Base-by-base conservation (phyloP, 2,113 vertebrate species). In the Peromyscus polionotus region DNA sequence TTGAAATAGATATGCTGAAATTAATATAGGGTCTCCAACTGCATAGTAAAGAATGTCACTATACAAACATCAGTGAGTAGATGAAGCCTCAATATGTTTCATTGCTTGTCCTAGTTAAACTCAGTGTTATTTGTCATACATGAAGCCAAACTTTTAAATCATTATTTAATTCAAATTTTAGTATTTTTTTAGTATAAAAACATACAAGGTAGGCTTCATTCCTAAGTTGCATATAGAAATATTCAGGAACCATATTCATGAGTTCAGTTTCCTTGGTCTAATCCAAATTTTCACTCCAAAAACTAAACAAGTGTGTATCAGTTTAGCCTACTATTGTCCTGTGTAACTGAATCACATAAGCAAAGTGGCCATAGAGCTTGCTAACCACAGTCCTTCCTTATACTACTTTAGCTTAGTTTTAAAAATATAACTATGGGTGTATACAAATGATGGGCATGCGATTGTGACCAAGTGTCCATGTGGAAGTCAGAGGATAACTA, bases 111-210 rank as follows among this genome's bases (percentile, higher is more conserved):
- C 3, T 63, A 76, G 13, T 36, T 76, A 88, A 81, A 95, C 31
- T 88, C n/a, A 13, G 3, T 36, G 3, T 12, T 86, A 4, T 57
- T 77, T 57, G 3, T 5, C 14, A 24, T 63, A 54, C 48, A 48
- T 42, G 4, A 95, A 75, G 2, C 3, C 39, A 93, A n/a, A 42
- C 77, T 20, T 91, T 75, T 77, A 22, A 61, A 48, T 61, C 12
- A 86, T 67, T 73, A 76, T 79, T 84, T 51, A 88, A 76, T 83
- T 92, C 31, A 33, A 28, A 70, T 70, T 80, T 91, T 79, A 75
- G 61, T 73, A 42, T 24, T 57, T 93, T 93, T 93, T 89, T 84
- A 4, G 13, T 81, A 72, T 54, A 57, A 91, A 63, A 88, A 33
- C 6, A 7, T 93, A 17, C 0, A 19, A 42, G 1, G 0, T 65